A percentile compares a stretch with the other conserved stretches of the same genome.
These are phyloP conservation scores for Spodoptera exigua DNA, from an alignment of 2,888 invertebrate genomes.

Conservation along the genomic window DNA sequence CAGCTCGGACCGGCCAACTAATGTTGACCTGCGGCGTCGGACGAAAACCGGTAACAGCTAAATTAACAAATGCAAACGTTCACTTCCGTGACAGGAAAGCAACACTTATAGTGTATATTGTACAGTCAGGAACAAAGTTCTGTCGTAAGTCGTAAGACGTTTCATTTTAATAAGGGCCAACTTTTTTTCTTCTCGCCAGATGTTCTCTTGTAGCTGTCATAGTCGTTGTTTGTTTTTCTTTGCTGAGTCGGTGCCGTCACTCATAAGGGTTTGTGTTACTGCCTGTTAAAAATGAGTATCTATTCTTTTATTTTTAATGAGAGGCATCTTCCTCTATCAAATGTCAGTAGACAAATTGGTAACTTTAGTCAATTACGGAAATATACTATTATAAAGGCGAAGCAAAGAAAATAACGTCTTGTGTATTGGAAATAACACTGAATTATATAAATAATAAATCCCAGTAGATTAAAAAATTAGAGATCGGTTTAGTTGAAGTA, in stretches of 20 bases:
- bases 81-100: slow-evolving; percentile 82
- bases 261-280: slow-evolving; percentile 26
- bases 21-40: slow-evolving; percentile 54
- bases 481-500: background rate
- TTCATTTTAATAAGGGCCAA: slow-evolving; percentile 37
- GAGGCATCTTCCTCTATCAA: background rate
- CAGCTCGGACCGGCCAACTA: slow-evolving; percentile 63
- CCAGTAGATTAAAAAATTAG: too few relatives aligned
- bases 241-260: slow-evolving; percentile 11
- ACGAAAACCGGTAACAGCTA: slow-evolving; percentile 75
- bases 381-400: too few relatives aligned
- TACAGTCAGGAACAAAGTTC: slow-evolving; percentile 61
- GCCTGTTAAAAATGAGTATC: slow-evolving; percentile 17
- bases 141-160: slow-evolving; percentile 50
- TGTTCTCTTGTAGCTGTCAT: slow-evolving; percentile 36
- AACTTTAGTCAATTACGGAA: too few relatives aligned
- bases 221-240: slow-evolving; percentile 35
- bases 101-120: slow-evolving; percentile 78
- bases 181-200: slow-evolving; percentile 38
- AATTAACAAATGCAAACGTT: slow-evolving; percentile 77
- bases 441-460: background rate
- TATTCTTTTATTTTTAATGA: slow-evolving; percentile 14
- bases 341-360: too few relatives aligned
- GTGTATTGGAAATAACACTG: background rate
- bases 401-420: background rate